phyloP scores from a whole-genome alignment of 2,797 vertebrate genomes.

The Hypotaenidia okinawae region DNA sequence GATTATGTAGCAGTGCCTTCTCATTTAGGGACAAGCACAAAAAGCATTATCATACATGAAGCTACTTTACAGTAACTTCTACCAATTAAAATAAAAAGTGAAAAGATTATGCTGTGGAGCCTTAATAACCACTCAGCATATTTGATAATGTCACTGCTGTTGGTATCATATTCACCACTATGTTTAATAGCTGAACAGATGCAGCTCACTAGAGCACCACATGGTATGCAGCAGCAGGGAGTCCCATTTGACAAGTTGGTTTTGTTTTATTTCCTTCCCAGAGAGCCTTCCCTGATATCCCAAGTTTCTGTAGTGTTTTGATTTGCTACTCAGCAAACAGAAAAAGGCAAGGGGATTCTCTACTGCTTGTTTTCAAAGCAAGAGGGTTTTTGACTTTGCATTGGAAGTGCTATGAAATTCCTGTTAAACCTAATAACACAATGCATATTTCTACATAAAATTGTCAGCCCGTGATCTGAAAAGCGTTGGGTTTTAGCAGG shows the following conservation, averaged over 20 bases:
- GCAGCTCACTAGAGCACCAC: constrained; percentile 56
- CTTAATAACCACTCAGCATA: constrained; percentile 50
- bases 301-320: constrained; percentile 53
- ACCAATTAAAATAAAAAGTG: constrained; percentile 37
- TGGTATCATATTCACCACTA: constrained; percentile 3
- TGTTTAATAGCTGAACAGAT: constrained; percentile 71
- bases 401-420: neutral
- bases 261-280: constrained; percentile 69
- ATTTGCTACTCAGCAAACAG: constrained; percentile 57
- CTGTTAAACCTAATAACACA: neutral
- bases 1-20: neutral
- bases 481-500: neutral
- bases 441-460: neutral
- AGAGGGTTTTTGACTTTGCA: neutral
- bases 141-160: constrained; percentile 58
- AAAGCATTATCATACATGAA: neutral
- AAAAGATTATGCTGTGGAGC: neutral
- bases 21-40: neutral
- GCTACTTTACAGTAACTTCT: constrained; percentile 6
- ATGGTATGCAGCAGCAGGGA: constrained; percentile 67
- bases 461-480: neutral
- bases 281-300: constrained; percentile 44
- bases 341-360: constrained; percentile 29
- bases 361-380: constrained; percentile 33
- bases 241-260: constrained; percentile 64